These are phyloP conservation scores for Rissa tridactyla DNA, from an alignment of 2,113 vertebrate species.

Conservation along the genomic window DNA sequence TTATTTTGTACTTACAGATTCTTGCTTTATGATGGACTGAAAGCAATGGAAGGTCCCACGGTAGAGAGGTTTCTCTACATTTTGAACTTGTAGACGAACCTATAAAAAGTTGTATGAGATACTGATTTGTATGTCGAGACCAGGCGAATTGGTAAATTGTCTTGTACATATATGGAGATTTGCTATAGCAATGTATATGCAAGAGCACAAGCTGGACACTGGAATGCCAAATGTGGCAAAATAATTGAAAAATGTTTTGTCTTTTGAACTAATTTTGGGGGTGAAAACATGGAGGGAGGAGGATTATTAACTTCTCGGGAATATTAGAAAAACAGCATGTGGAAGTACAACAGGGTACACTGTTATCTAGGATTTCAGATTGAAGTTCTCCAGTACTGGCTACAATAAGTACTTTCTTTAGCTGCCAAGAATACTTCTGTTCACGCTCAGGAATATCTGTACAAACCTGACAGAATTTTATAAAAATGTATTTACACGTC, in stretches of 20 bases:
- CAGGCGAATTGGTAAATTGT: not conserved
- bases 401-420: not conserved
- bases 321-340: not conserved
- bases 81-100: conserved; percentile 97
- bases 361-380: not conserved
- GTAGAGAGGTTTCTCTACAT: conserved; percentile 87
- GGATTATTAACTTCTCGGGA: not conserved
- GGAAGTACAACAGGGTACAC: not conserved
- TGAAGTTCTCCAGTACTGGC: not conserved
- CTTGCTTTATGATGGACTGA: conserved; percentile 92
- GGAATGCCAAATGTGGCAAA: not conserved
- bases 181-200: not conserved
- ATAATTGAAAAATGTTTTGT: not conserved
- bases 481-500: not conserved
- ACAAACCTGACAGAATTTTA: not conserved
- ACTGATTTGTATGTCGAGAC: not conserved
- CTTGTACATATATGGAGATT: not conserved
- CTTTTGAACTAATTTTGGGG: not conserved
- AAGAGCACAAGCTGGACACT: conserved; percentile 1
- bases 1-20: conserved; percentile 82
- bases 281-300: not conserved
- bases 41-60: conserved; percentile 94
- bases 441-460: not conserved
- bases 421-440: not conserved
- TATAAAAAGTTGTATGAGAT: conserved; percentile 68